Base-by-base conservation (phyloP, 2,797 vertebrate genomes). In the Alosa sapidissima region DNA sequence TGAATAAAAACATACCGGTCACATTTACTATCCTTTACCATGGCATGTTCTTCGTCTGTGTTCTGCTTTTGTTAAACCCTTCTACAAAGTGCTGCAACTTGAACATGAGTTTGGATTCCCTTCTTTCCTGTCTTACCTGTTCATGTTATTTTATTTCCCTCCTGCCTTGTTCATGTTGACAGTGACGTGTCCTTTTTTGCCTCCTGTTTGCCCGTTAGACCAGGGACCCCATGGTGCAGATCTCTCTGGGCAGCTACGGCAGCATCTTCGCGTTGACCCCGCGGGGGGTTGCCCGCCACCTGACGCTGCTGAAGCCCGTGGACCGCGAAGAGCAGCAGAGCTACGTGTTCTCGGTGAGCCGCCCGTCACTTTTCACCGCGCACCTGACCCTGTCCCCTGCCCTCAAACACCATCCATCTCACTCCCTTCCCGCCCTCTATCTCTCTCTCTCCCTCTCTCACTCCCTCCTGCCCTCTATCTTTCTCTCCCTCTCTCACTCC, bases 251-350 rank as follows among this genome's bases (percentile, higher is more conserved):
- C 5, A 94, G 95, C 87, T 98, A 97, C 83, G 93, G 89, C 3
- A 89, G 94, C 0, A 87, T 98, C 82, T 99, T 99, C 92, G 94
- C 95, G 0, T 93, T 97, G 91, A 97, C 98, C 0, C 92, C 93
- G 0, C 92, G 93, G 36, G 98, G 98, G 85, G 96, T 99, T 89
- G 94, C 92, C 21, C 96, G 98, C 90, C 97, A 97, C 92, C 95
- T 99, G 90, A 99, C 96, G 10, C 93, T 99, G 88, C 93, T 97
- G 89, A 96, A 96, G 86, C 97, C 98, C 0, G 94, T 99, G 84
- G 98, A 99, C 94, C 96, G 98, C 89, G 98, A 99, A 92, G 93
- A 93, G 0, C 97, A 98, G 87, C 96, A 98, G 86, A 95, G 95
- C 78, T 99, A 99, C 85, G 96, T 94, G 28, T 98, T 99, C 88